Conservation (phyloP, 2,888 invertebrate genomes). For the Nomada hirtipes region DNA sequence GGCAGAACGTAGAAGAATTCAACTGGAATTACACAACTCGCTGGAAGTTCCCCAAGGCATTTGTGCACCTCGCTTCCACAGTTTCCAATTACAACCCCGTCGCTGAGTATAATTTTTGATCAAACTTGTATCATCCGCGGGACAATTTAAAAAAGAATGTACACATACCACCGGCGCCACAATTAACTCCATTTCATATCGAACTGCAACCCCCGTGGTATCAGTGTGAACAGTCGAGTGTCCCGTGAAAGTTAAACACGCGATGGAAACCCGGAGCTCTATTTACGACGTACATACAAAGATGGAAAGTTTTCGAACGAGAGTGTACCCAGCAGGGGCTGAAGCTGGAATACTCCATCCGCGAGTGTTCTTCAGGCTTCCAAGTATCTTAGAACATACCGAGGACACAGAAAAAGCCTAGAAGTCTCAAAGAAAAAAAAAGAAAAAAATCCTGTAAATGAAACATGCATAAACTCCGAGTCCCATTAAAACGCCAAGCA, state of each 20-base stretch:
- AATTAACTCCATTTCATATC: no score
- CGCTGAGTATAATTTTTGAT: conserved; percentile 38
- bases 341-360: conserved; percentile 29
- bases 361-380: conserved; percentile 35
- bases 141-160: no score
- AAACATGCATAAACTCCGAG: no score
- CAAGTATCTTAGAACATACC: conserved; percentile 2
- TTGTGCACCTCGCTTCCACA: conserved; percentile 43
- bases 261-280: background rate
- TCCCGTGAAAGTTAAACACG: conserved; percentile 23
- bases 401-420: background rate
- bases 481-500: no score
- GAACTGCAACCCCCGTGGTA: no score
- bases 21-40: conserved; percentile 60
- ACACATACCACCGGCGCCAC: no score
- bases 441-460: background rate
- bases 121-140: conserved; percentile 25
- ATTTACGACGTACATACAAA: conserved; percentile 21
- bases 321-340: conserved; percentile 17
- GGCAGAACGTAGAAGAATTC: conserved; percentile 24
- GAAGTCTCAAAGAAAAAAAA: background rate
- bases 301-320: conserved; percentile 29
- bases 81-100: conserved; percentile 27
- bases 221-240: background rate
- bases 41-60: conserved; percentile 52